Evolutionary conservation across 1,140 invertebrate genomes (phyloP).

Genomic region (Drosophila kikkawai): DNA sequence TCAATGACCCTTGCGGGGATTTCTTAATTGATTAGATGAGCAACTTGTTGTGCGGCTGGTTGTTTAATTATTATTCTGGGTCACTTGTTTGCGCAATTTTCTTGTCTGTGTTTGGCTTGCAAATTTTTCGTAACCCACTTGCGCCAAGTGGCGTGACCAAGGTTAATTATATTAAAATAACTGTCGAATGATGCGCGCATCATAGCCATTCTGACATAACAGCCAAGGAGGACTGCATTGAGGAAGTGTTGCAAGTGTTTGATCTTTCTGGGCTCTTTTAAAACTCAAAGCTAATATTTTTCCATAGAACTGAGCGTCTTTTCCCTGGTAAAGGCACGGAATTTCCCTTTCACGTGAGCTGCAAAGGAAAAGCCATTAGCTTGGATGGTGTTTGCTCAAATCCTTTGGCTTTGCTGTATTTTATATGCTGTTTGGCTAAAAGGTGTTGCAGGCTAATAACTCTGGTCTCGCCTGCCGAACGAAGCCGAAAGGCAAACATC

Average conservation of each 20-base stretch:
- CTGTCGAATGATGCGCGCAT: conserved; percentile 33
- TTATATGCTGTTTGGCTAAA: conserved; percentile 38
- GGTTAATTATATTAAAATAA: conserved; percentile 76
- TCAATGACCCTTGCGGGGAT: conserved; percentile 19
- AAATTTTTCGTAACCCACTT: conserved; percentile 71
- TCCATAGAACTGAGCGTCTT: no score
- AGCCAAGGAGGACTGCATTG: conserved; percentile 11
- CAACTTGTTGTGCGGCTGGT: conserved; percentile 33
- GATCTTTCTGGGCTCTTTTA: conserved; percentile 7
- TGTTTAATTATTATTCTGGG: conserved; percentile 57
- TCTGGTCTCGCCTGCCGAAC: conserved; percentile 53
- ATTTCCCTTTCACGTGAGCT: conserved; percentile 26
- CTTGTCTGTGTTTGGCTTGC: conserved; percentile 48
- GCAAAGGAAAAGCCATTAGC: conserved; percentile 26
- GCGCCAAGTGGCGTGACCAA: conserved; percentile 70
- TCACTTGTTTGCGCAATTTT: conserved; percentile 52
- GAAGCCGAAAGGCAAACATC: conserved; percentile 68
- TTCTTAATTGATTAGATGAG: conserved; percentile 47
- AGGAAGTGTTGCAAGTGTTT: conserved; percentile 21
- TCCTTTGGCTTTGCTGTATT: conserved; percentile 25
- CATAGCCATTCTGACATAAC: conserved; percentile 47
- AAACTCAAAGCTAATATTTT: conserved; percentile 8
- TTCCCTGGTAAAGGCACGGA: conserved; percentile 2
- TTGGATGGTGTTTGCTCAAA: conserved; percentile 54
- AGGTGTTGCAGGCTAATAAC: conserved; percentile 79